phyloP scores from a whole-genome alignment of 2,797 vertebrate genomes.

The Bryconaethiops microstoma region DNA sequence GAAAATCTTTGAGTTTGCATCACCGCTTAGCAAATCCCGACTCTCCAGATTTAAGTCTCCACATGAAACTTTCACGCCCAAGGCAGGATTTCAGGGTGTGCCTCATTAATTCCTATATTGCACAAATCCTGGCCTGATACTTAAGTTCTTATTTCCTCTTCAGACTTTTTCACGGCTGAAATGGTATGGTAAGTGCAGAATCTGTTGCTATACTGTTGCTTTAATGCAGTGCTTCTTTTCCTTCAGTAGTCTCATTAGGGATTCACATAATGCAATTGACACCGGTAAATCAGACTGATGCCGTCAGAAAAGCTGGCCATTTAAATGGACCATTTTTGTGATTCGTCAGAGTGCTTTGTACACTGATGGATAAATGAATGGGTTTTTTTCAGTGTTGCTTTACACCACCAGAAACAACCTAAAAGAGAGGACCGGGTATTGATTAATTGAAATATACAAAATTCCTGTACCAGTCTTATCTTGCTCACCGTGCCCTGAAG shows the following conservation, averaged over 20 bases:
- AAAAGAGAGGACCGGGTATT: not conserved
- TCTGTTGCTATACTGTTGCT: slow-evolving; percentile 23
- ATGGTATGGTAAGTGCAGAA: not conserved
- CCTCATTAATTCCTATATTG: slow-evolving; percentile 35
- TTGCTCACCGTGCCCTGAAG: slow-evolving; percentile 4
- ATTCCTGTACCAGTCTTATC: slow-evolving; percentile 20
- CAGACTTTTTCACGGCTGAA: not conserved
- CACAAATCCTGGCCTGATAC: slow-evolving; percentile 9
- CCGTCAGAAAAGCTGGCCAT: not conserved
- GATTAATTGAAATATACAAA: slow-evolving; percentile 23
- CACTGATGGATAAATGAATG: not conserved
- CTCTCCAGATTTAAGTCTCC: slow-evolving; percentile 18
- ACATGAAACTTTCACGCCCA: not conserved
- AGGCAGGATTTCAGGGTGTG: slow-evolving; percentile 14
- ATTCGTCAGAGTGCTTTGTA: not conserved
- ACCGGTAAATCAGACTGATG: not conserved
- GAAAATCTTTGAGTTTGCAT: not conserved
- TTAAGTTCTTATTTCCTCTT: slow-evolving; percentile 20
- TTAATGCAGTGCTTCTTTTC: not conserved
- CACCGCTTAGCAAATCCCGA: slow-evolving; percentile 21
- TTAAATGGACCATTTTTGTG: not conserved
- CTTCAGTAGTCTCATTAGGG: not conserved
- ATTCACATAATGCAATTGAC: slow-evolving; percentile 1
- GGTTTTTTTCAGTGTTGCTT: not conserved
- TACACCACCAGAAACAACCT: not conserved